These are phyloP conservation scores for Anisognathus igniventris DNA, from an alignment of 2,797 vertebrate species.

Conservation along the genomic window DNA sequence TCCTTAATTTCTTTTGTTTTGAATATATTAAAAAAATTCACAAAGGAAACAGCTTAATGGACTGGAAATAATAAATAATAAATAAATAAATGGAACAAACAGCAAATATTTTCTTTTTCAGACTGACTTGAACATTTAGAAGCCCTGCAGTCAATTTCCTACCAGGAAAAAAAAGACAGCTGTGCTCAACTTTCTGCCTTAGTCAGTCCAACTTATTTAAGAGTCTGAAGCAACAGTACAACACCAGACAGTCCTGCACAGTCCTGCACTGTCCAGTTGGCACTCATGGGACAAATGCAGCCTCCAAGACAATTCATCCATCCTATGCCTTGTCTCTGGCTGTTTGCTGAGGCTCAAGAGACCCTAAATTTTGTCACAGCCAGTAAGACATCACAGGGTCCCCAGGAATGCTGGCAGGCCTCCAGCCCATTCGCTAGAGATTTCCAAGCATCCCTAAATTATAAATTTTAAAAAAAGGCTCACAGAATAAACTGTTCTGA, in stretches of 20 bases:
- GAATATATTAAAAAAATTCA: neutral
- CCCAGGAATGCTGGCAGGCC: neutral
- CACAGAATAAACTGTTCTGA: neutral
- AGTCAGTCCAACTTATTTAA: neutral
- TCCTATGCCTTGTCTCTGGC: neutral
- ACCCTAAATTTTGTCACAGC: neutral
- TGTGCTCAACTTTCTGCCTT: neutral
- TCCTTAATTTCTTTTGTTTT: neutral
- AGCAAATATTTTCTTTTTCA: neutral
- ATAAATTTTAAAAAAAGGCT: neutral
- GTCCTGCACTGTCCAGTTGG: neutral
- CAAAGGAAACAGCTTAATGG: neutral
- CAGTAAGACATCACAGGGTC: neutral
- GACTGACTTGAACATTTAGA: neutral
- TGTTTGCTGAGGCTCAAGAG: neutral
- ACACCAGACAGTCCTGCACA: neutral
- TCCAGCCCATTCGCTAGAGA: neutral
- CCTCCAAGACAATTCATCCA: neutral
- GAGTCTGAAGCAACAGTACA: neutral
- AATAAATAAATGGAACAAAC: neutral
- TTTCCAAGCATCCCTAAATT: neutral
- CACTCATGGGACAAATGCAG: neutral
- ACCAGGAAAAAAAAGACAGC: neutral
- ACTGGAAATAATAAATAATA: neutral
- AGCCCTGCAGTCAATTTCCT: neutral